A percentile compares a stretch with the other conserved stretches of the same genome.
Evolutionary conservation across 2,888 invertebrate species (phyloP).

Genomic region (Eretmocerus hayati): DNA sequence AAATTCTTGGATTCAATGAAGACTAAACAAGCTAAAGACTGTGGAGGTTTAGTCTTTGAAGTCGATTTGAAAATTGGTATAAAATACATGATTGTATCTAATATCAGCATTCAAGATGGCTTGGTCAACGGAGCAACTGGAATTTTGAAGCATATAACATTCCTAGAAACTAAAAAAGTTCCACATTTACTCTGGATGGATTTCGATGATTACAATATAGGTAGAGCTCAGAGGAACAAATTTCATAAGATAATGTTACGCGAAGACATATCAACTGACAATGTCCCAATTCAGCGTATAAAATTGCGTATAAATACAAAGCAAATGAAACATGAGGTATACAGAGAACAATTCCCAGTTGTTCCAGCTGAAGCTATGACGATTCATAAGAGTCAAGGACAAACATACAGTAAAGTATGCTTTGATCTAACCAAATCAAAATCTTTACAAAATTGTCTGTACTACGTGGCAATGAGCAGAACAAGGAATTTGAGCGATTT

Average conservation of each 20-base stretch:
- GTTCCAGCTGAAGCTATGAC: constrained; percentile 18
- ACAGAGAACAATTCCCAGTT: constrained; percentile 13
- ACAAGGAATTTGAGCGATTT: not conserved
- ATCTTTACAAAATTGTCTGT: constrained; percentile 1
- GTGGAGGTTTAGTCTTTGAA: not conserved
- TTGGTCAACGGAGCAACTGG: constrained; percentile 16
- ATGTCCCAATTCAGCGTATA: not conserved
- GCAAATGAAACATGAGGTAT: not conserved
- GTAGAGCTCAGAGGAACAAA: not conserved
- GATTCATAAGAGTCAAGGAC: constrained; percentile 17
- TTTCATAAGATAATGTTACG: not conserved
- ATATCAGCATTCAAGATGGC: constrained; percentile 13
- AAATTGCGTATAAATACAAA: not conserved
- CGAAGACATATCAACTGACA: not conserved
- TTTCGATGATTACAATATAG: constrained; percentile 2
- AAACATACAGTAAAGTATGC: constrained; percentile 11
- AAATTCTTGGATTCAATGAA: not conserved
- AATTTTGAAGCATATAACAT: constrained; percentile 5
- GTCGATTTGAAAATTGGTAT: not conserved
- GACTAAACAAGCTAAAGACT: not conserved
- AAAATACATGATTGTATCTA: constrained; percentile 15
- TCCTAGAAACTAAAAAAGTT: not conserved
- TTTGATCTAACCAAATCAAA: not conserved
- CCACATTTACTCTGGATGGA: not conserved
- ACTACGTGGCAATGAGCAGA: constrained; percentile 5